Evolutionary conservation across 2,888 invertebrate genomes (phyloP).

Genomic region (Drosophila hamatofila): DNA sequence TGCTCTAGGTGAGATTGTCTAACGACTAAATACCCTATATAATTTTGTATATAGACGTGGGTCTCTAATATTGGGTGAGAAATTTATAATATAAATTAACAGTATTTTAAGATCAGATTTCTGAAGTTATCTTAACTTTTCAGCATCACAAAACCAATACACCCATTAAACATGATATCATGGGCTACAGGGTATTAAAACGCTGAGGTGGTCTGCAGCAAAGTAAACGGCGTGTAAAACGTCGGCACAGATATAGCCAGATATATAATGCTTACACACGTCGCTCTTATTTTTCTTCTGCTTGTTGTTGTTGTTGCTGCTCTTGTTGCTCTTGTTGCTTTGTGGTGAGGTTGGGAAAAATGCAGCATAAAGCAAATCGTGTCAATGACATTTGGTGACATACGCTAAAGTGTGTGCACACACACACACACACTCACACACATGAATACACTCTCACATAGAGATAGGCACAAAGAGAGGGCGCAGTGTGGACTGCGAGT

Average conservation of each 20-base stretch:
- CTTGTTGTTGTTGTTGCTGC: conserved; percentile 33
- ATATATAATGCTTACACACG: conserved; percentile 41
- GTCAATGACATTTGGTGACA: conserved; percentile 79
- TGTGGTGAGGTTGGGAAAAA: conserved; percentile 58
- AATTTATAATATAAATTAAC: neutral
- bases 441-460: neutral
- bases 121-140: too few species aligned
- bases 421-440: conserved; percentile 4
- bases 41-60: neutral
- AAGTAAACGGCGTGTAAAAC: conserved; percentile 66
- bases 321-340: conserved; percentile 44
- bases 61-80: too few species aligned
- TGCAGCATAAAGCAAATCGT: conserved; percentile 80
- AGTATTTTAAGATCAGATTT: neutral
- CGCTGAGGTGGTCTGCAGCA: conserved; percentile 70
- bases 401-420: conserved; percentile 42
- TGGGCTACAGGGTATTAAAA: conserved; percentile 33
- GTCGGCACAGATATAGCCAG: conserved; percentile 62
- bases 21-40: neutral
- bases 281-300: conserved; percentile 12
- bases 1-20: neutral
- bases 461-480: conserved; percentile 13
- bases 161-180: neutral
- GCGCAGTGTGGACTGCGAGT: neutral
- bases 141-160: neutral